Base-by-base conservation (phyloP, 2,888 invertebrate species). In the Torymus aiolomorphi region DNA sequence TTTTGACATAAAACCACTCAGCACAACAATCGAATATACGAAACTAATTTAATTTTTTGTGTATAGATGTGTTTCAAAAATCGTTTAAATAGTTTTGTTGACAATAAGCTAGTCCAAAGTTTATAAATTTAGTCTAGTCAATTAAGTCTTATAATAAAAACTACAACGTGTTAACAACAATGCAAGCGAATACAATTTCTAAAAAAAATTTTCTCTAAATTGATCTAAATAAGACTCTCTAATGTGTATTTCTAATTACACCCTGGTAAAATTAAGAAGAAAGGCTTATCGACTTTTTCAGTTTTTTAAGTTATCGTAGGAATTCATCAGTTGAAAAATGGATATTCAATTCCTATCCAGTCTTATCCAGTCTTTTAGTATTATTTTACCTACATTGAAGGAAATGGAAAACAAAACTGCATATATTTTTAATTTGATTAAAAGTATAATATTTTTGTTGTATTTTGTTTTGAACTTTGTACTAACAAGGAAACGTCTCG, bases 181-280 rank as follows among this genome's bases (percentile, higher is more conserved):
- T 63, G n/a, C 11, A 24, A 16, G 57, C 62, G 63, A 70, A 63
- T 76, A 59, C 61, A n/a, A 61, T 31, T 31, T 31, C 10, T 18
- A 31, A 5, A 24, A 51, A 20, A 67, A 67, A 61, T 16, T 65
- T 49, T 57, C n/a, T 42, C 31, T 20, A 18, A 57, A 52, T 31
- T 59, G 5, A 20, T 49, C 54, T 52, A 66, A 70, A 42, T 31
- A 65, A 11, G 52, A 59, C 14, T 42, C 31, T 57, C n/a, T 71
- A 20, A 31, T 13, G 42, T 42, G 42, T 42, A 72, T 20, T 52
- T 65, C 14, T 14, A 70, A 76, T 52, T 52, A 54, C 65, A 71
- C 73, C 67, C 78, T 78, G 73, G 42, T 66, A 78, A 78, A 78
- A 77, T 66, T 52, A 42, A 63, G 18, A 75, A 54, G 31, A n/a